These are phyloP conservation scores for Calonectris borealis DNA, from an alignment of 2,113 vertebrate species.

Conservation along the genomic window DNA sequence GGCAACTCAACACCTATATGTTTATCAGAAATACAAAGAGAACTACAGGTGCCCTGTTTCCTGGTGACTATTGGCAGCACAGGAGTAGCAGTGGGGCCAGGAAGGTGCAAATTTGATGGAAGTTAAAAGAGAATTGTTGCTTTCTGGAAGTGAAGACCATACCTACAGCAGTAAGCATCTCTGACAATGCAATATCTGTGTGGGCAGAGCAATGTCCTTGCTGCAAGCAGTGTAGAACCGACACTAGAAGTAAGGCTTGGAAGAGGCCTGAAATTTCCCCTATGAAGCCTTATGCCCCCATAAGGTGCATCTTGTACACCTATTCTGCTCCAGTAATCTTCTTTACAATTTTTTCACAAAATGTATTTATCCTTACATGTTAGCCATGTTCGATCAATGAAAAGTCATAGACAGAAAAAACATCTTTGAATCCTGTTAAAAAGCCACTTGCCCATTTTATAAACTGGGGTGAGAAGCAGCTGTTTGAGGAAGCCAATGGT, in stretches of 20 bases:
- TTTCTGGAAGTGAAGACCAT: not conserved
- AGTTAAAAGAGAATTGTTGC: not conserved
- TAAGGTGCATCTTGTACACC: not conserved
- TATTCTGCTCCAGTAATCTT: not conserved
- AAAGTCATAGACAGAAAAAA: not conserved
- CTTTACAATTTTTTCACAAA: not conserved
- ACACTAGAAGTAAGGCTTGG: not conserved
- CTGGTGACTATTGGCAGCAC: not conserved
- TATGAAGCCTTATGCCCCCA: not conserved
- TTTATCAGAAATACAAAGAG: not conserved
- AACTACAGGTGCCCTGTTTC: not conserved
- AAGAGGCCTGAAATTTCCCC: not conserved
- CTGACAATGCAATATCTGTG: no score
- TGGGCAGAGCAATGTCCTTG: not conserved
- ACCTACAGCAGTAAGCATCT: not conserved
- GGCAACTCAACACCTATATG: not conserved
- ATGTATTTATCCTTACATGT: not conserved
- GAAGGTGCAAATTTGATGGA: not conserved
- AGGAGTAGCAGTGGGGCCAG: not conserved
- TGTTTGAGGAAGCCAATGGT: not conserved
- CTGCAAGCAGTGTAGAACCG: not conserved
- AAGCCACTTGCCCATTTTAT: not conserved
- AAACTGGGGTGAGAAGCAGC: not conserved
- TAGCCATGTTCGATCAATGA: not conserved
- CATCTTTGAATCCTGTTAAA: not conserved